These are phyloP conservation scores for Siderastrea siderea DNA, from an alignment of 92 coral and sea anemone species.

Conservation along the genomic window DNA sequence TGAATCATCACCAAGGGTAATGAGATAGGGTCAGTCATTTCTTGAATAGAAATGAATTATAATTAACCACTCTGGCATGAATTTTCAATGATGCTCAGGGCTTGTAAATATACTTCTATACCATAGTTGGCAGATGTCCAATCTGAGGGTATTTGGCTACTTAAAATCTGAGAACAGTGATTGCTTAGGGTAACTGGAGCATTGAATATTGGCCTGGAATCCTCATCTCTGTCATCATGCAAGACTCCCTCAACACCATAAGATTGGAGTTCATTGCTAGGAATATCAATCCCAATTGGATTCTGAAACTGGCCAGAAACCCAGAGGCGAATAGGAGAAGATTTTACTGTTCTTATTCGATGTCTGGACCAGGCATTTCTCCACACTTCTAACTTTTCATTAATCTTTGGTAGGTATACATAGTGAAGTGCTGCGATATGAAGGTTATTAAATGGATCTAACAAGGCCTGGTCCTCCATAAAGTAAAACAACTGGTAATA, in stretches of 20 bases:
- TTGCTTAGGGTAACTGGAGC: too few relatives aligned
- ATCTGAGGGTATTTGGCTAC: too few relatives aligned
- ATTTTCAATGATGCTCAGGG: too few relatives aligned
- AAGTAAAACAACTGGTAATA: slow-evolving; percentile 56
- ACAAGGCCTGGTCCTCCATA: slow-evolving; percentile 51
- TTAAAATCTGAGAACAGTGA: too few relatives aligned
- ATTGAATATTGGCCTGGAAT: too few relatives aligned
- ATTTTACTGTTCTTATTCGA: slow-evolving; percentile 29
- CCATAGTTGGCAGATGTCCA: too few relatives aligned
- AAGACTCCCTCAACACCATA: slow-evolving; percentile 55
- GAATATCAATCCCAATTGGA: slow-evolving; percentile 43
- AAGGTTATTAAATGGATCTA: slow-evolving; percentile 48
- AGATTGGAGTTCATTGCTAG: slow-evolving; percentile 13
- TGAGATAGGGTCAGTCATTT: too few relatives aligned
- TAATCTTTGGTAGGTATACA: slow-evolving; percentile 21
- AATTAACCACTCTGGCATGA: too few relatives aligned
- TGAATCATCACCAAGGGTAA: too few relatives aligned
- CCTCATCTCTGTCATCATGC: slow-evolving; percentile 5
- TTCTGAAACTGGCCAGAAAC: slow-evolving; percentile 45
- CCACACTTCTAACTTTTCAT: slow-evolving; percentile 10
- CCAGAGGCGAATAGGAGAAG: slow-evolving; percentile 60
- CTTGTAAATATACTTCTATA: too few relatives aligned
- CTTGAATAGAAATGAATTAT: too few relatives aligned
- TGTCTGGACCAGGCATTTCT: slow-evolving; percentile 18
- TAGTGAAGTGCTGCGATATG: slow-evolving; percentile 56